Percentiles rank a stretch among this genome's conserved stretches.
phyloP scores from a whole-genome alignment of 2,888 invertebrate genomes.

The Megalurothrips usitatus region DNA sequence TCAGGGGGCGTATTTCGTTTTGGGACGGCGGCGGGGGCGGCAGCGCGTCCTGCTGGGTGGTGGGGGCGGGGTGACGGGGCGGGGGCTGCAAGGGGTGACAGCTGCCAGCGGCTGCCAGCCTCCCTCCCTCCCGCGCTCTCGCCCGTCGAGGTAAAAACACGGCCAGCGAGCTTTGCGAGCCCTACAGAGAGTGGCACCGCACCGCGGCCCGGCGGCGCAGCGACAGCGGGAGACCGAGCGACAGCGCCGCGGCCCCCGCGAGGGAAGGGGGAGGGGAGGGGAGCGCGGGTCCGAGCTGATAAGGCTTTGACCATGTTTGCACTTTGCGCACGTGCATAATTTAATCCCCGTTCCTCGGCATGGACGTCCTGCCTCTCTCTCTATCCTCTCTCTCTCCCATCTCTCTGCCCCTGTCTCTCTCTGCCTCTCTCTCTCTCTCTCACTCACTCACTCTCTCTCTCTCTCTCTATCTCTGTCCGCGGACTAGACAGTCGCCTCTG shows the following conservation, averaged over 20 bases:
- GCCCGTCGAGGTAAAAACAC: constrained; percentile 13
- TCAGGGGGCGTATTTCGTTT: background rate
- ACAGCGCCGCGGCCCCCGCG: background rate
- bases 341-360: background rate
- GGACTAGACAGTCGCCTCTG: too few relatives aligned
- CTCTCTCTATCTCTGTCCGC: too few relatives aligned
- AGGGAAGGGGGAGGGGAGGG: background rate
- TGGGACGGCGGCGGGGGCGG: background rate
- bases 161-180: background rate
- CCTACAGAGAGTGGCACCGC: background rate
- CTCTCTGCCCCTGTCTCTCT: too few relatives aligned
- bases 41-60: background rate
- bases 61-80: background rate
- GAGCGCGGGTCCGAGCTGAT: background rate
- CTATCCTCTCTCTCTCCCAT: too few relatives aligned
- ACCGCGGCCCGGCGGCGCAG: background rate
- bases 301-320: constrained; percentile 22
- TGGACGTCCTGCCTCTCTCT: background rate
- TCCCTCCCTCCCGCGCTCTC: background rate
- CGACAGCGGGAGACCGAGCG: background rate
- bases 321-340: constrained; percentile 20
- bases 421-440: too few relatives aligned
- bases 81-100: constrained; percentile 4
- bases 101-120: constrained; percentile 2
- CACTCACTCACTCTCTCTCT: too few relatives aligned